Conservation (phyloP, 2,113 vertebrate genomes). For the Limnothrissa miodon region DNA sequence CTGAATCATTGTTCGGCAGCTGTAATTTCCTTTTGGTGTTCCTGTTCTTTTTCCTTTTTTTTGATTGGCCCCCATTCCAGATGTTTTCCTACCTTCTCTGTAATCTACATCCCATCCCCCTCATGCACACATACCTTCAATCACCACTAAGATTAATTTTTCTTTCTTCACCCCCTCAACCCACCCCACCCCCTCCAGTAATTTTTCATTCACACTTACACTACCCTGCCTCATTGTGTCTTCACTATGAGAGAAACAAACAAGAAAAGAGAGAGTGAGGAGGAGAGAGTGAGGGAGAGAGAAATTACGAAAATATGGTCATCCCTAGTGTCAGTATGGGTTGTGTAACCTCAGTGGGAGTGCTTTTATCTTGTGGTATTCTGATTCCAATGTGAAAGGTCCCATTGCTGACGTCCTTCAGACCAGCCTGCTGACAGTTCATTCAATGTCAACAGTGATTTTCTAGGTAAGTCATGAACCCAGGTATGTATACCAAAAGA, state of each 20-base stretch:
- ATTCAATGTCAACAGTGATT: slow-evolving; percentile 4
- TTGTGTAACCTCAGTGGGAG: neutral
- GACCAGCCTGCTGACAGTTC: slow-evolving; percentile 6
- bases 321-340: neutral
- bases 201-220: slow-evolving; percentile 9
- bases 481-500: neutral
- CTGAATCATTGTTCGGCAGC: slow-evolving; percentile 72
- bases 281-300: neutral
- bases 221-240: neutral
- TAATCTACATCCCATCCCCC: slow-evolving; percentile 39
- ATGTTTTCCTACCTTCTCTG: slow-evolving; percentile 42
- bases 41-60: slow-evolving; percentile 24
- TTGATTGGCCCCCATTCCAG: slow-evolving; percentile 38
- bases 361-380: slow-evolving; percentile 3
- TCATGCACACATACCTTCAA: too few species aligned
- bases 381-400: neutral
- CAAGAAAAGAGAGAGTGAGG: neutral
- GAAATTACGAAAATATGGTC: neutral
- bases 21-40: slow-evolving; percentile 70
- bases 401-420: neutral
- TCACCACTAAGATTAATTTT: slow-evolving; percentile 8
- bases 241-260: neutral
- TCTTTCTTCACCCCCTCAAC: slow-evolving; percentile 21
- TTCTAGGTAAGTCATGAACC: neutral
- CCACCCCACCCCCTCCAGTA: too few species aligned